phyloP scores from a whole-genome alignment of 1,140 invertebrate species.

The Brachionus sp. region DNA sequence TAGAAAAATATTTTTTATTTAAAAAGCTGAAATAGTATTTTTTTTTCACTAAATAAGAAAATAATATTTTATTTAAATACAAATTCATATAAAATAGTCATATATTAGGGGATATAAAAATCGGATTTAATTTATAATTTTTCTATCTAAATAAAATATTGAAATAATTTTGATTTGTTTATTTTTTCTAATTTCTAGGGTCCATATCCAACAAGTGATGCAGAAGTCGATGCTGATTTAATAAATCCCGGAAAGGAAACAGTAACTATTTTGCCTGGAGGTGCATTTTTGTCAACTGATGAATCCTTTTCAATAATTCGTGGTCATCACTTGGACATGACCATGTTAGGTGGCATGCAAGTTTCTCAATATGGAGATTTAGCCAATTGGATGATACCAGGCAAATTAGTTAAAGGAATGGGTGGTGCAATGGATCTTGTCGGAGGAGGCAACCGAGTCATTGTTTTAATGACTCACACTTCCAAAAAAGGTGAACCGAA shows the following conservation, averaged over 20 bases:
- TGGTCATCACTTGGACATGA: slow-evolving; percentile 47
- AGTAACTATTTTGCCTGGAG: slow-evolving; percentile 47
- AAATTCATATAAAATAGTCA: too few relatives aligned
- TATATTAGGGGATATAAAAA: too few relatives aligned
- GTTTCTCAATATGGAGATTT: slow-evolving; percentile 47
- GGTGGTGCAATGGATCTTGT: slow-evolving; percentile 48
- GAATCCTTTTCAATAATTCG: slow-evolving; percentile 49
- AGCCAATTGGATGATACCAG: slow-evolving; percentile 48
- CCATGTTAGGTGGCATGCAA: slow-evolving; percentile 47
- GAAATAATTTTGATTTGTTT: not conserved
- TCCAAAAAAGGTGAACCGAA: slow-evolving; percentile 46
- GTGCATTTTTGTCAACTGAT: slow-evolving; percentile 46
- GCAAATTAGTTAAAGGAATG: slow-evolving; percentile 47
- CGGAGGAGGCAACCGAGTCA: not conserved
- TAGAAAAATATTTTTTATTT: not conserved
- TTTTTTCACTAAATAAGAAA: not conserved
- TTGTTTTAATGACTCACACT: slow-evolving; percentile 46
- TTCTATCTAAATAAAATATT: not conserved
- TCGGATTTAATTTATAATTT: too few relatives aligned
- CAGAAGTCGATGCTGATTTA: slow-evolving; percentile 47
- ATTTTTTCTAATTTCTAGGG: slow-evolving; percentile 1
- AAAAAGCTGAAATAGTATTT: not conserved
- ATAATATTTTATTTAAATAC: not conserved
- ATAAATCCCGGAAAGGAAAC: slow-evolving; percentile 49
- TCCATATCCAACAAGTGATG: slow-evolving; percentile 47